These are phyloP conservation scores for Thaumetopoea pityocampa DNA, from an alignment of 1,140 invertebrate species.

Conservation along the genomic window DNA sequence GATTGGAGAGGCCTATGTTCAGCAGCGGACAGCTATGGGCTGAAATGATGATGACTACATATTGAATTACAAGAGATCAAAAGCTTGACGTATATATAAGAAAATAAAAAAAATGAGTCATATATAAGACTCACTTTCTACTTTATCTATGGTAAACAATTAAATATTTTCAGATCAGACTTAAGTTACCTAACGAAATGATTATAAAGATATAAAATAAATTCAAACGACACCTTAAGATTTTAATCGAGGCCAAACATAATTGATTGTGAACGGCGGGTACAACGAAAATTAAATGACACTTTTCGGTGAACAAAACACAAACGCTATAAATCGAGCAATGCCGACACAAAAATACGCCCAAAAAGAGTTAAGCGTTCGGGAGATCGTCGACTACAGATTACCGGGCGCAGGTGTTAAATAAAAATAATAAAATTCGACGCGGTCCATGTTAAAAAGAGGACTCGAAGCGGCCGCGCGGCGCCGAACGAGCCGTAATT, in stretches of 20 bases:
- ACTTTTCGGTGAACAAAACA: constrained; percentile 56
- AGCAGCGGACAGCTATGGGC: too few species aligned
- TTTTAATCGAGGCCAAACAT: constrained; percentile 55
- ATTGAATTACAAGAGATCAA: too few species aligned
- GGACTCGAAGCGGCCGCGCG: constrained; percentile 55
- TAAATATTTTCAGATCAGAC: too few species aligned
- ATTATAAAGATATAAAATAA: too few species aligned
- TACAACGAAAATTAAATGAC: constrained; percentile 67
- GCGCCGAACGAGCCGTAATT: constrained; percentile 65
- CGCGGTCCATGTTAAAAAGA: constrained; percentile 62
- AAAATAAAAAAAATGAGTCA: too few species aligned
- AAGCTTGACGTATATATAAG: too few species aligned
- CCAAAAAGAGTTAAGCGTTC: constrained; percentile 73
- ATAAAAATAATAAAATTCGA: constrained; percentile 72
- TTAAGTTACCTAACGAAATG: too few species aligned
- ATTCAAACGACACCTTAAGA: constrained; percentile 16
- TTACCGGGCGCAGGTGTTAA: constrained; percentile 72
- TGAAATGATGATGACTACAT: too few species aligned
- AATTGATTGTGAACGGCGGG: constrained; percentile 68
- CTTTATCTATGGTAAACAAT: too few species aligned
- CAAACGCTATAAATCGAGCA: constrained; percentile 58
- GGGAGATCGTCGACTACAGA: constrained; percentile 71
- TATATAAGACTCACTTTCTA: too few species aligned
- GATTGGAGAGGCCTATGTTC: too few species aligned
- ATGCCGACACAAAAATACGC: constrained; percentile 45